Base-by-base conservation (phyloP, 2,113 vertebrate species). In the Anseranas semipalmata region DNA sequence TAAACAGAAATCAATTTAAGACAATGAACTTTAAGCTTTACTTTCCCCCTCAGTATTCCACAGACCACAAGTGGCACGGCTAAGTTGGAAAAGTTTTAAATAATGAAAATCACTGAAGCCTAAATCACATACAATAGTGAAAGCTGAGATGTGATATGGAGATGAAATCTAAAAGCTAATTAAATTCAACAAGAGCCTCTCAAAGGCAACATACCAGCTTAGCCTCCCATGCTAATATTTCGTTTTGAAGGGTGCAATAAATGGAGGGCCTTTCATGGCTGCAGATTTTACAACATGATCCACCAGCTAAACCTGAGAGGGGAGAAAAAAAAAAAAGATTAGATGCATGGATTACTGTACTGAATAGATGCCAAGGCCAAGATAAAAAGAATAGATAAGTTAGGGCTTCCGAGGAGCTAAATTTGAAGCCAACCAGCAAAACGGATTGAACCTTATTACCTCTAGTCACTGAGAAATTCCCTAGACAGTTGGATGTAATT, bases 361-460 rank as follows among this genome's bases (percentile, higher is more conserved):
- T 96, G 97, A 98, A 98, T 97, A 94, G 95, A 97, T 96, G 97
- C 96, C 97, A 98, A 95, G 87, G 76, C 95, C 89, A 93, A 97
- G 97, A 98, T 98, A 96, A 98, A 98, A 97, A 97, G 97, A 98
- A 98, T 50, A 97, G 98, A 98, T 98, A 98, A 98, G 95, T 97
- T 97, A 94, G 90, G 94, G 96, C 96, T 97, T 94, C 52, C 75
- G 93, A 96, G 87, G 95, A 98, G 97, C 96, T 97, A 96, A 98
- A 98, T 98, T 98, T 98, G 97, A 98, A 98, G 98, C 91, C 97
- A 98, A 97, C 96, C 85, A 80, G 97, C 97, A 98, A 98, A 98
- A 98, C 81, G 82, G 98, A 98, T 98, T 98, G 98, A 98, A 98
- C 97, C 97, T 98, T 98, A 98, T 98, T 98, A 98, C 98, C 97